Percentiles rank a stretch among this genome's conserved stretches.
These are phyloP conservation scores for Heliconius aoede DNA, from an alignment of 2,888 invertebrate genomes.

Conservation along the genomic window DNA sequence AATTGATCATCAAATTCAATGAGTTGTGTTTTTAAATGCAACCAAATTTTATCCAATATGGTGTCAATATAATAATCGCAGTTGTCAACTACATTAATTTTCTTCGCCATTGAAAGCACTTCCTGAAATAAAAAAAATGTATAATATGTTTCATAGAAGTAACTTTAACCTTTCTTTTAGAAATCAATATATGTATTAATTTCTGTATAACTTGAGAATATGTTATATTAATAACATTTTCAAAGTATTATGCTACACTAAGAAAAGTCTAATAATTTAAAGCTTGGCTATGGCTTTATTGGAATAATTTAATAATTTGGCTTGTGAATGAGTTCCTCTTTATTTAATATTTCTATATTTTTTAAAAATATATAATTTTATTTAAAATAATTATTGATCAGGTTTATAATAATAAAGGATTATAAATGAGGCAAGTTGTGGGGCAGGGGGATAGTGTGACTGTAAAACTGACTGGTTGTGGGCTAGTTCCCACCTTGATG, in stretches of 20 bases:
- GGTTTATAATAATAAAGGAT: no score
- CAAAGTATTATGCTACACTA: no score
- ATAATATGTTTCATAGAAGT: background rate
- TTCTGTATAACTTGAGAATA: no score
- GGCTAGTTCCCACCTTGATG: no score
- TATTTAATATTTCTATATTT: background rate
- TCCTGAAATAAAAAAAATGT: slow-evolving; percentile 57
- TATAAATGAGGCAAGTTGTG: no score
- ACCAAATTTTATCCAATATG: slow-evolving; percentile 61
- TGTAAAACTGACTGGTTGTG: no score
- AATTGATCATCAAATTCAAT: slow-evolving; percentile 71
- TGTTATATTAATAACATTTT: no score
- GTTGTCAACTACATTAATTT: slow-evolving; percentile 44
- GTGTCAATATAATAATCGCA: slow-evolving; percentile 54
- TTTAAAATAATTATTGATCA: background rate
- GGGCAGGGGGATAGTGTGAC: no score
- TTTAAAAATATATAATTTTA: background rate
- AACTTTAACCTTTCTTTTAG: background rate
- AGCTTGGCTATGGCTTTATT: no score
- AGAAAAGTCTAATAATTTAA: no score
- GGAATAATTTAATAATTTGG: no score
- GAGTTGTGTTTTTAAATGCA: slow-evolving; percentile 62
- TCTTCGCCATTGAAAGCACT: slow-evolving; percentile 58
- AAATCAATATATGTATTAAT: background rate
- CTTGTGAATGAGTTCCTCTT: no score